Conservation (phyloP, 2,888 invertebrate species). For the Drosophila colorata region DNA sequence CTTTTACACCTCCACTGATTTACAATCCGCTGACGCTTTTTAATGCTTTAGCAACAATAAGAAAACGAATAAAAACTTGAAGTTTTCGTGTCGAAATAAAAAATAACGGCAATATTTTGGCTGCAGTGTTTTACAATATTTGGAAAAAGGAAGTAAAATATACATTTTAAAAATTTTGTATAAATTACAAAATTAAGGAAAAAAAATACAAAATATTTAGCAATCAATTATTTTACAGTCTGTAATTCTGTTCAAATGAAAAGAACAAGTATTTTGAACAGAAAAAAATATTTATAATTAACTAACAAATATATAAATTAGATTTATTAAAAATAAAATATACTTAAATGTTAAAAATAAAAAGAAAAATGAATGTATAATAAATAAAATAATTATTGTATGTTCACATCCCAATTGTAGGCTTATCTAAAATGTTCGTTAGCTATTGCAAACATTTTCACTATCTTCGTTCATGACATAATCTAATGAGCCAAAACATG, state of each 20-base stretch:
- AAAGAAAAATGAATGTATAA: too few species aligned
- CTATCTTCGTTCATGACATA: conserved; percentile 4
- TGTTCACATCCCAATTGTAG: too few species aligned
- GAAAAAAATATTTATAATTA: too few species aligned
- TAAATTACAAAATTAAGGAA: too few species aligned
- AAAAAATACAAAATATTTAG: background rate
- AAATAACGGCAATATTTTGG: background rate
- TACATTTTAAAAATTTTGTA: background rate
- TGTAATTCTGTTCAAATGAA: too few species aligned
- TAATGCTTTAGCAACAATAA: background rate
- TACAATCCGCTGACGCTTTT: background rate
- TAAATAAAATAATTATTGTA: too few species aligned
- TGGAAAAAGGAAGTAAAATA: background rate
- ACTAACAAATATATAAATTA: too few species aligned
- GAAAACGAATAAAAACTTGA: background rate
- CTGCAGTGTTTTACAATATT: background rate
- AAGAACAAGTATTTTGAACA: too few species aligned
- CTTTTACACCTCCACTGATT: conserved; percentile 9
- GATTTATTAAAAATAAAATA: too few species aligned
- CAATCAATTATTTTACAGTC: too few species aligned
- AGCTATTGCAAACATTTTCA: background rate
- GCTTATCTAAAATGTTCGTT: too few species aligned
- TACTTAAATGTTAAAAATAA: too few species aligned
- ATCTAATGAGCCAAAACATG: conserved; percentile 19
- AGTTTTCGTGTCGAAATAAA: background rate